Percentiles rank a stretch among this genome's conserved stretches.
Evolutionary conservation across 1,140 invertebrate species (phyloP).

Genomic region (Teleogryllus occipitalis): DNA sequence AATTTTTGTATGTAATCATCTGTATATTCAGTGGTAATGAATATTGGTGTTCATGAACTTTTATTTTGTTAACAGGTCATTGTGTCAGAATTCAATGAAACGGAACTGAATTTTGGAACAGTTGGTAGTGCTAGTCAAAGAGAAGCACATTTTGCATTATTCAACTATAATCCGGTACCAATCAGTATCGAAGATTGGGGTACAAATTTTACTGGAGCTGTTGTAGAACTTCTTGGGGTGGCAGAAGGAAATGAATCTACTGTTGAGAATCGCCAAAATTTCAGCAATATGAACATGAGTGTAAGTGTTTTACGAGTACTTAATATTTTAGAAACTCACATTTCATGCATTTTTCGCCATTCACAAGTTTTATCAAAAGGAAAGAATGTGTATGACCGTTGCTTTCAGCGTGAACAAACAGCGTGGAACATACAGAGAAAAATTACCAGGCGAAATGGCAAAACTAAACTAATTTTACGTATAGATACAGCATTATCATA

Average conservation of each 20-base stretch:
- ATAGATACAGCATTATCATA: too few relatives aligned
- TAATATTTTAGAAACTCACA: too few relatives aligned
- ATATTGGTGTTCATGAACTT: neutral
- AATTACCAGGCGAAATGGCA: too few relatives aligned
- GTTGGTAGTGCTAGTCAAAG: conserved; percentile 27
- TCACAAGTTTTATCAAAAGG: too few relatives aligned
- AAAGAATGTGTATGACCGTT: too few relatives aligned
- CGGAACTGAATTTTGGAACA: conserved; percentile 22
- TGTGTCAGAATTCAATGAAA: conserved; percentile 22
- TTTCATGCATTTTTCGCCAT: too few relatives aligned
- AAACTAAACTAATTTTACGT: too few relatives aligned
- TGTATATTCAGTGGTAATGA: neutral
- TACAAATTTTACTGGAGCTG: conserved; percentile 56
- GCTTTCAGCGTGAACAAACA: too few relatives aligned
- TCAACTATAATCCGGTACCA: conserved; percentile 68
- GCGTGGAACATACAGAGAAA: too few relatives aligned
- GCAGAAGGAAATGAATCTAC: conserved; percentile 49
- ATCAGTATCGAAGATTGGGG: conserved; percentile 57
- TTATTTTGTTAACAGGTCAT: conserved; percentile 13
- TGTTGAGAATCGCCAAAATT: conserved; percentile 40
- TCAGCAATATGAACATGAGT: conserved; percentile 41
- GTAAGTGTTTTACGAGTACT: conserved; percentile 28
- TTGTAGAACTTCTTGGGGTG: conserved; percentile 59
- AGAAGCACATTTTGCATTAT: conserved; percentile 55
- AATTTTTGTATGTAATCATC: too few relatives aligned